Conservation (phyloP, 1,140 invertebrate species). For the Pararge aegeria region DNA sequence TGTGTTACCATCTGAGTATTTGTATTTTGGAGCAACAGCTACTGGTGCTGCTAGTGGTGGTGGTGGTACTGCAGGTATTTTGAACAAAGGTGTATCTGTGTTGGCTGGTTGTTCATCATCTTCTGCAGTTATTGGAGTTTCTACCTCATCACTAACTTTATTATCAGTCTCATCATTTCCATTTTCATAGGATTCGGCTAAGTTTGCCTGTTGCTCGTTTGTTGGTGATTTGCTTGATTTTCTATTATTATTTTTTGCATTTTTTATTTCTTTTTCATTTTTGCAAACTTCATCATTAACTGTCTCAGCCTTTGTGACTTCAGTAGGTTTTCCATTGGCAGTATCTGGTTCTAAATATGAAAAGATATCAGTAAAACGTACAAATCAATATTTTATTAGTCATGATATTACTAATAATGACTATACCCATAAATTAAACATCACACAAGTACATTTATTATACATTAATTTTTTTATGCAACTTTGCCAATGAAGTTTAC, state of each 20-base stretch:
- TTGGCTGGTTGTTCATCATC: conserved; percentile 34
- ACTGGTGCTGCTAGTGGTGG: conserved; percentile 15
- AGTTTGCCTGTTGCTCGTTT: conserved; percentile 44
- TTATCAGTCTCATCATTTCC: conserved; percentile 75
- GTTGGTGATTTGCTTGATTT: conserved; percentile 55
- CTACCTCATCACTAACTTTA: conserved; percentile 61
- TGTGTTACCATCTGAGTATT: conserved; percentile 58
- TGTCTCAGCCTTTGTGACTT: conserved; percentile 51
- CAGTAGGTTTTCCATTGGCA: conserved; percentile 63
- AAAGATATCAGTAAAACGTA: conserved; percentile 5
- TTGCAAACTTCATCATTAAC: conserved; percentile 64
- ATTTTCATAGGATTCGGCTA: conserved; percentile 65
- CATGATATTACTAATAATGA: too few relatives aligned
- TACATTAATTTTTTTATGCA: too few relatives aligned
- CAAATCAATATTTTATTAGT: too few relatives aligned
- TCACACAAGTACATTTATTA: too few relatives aligned
- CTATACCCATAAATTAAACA: too few relatives aligned
- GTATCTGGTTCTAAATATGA: conserved; percentile 52
- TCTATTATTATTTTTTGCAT: conserved; percentile 60
- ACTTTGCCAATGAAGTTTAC: too few relatives aligned
- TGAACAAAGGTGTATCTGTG: conserved; percentile 23
- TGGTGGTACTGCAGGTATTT: conserved; percentile 9
- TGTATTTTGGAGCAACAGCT: conserved; percentile 63
- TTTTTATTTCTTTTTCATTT: conserved; percentile 67
- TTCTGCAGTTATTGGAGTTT: conserved; percentile 31